phyloP scores from a whole-genome alignment of 30 jellyfish, hydroid and myxozoan genomes.

The Catostylus mosaicus region DNA sequence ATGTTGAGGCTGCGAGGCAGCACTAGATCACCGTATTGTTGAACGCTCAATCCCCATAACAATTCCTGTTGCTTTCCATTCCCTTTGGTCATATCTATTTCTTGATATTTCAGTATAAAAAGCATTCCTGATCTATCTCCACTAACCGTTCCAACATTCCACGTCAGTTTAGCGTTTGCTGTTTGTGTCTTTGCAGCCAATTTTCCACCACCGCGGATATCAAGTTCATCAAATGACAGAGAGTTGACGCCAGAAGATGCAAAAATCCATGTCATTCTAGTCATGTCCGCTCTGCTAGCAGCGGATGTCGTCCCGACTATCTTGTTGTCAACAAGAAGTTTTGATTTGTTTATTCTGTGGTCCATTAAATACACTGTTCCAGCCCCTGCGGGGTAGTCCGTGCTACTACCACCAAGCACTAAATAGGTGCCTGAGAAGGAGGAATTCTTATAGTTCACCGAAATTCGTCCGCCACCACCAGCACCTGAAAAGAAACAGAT shows the following conservation, averaged over 20 bases:
- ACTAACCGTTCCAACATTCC: slow-evolving; percentile 60
- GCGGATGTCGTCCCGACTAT: slow-evolving; percentile 15
- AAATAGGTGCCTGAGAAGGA: slow-evolving; percentile 53
- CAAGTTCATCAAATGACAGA: slow-evolving; percentile 52
- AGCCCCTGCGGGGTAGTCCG: slow-evolving; percentile 64
- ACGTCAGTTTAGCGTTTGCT: slow-evolving; percentile 40
- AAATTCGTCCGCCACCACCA: slow-evolving; percentile 77
- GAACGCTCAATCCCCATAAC: slow-evolving; percentile 67
- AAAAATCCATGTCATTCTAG: slow-evolving; percentile 64
- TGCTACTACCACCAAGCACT: slow-evolving; percentile 61
- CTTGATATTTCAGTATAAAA: slow-evolving; percentile 54
- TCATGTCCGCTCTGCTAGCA: slow-evolving; percentile 42
- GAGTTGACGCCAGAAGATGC: slow-evolving; percentile 41
- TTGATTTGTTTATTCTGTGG: slow-evolving; percentile 34
- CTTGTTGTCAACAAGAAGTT: slow-evolving; percentile 52
- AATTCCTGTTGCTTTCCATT: slow-evolving; percentile 37
- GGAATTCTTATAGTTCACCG: slow-evolving; percentile 41
- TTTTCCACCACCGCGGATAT: slow-evolving; percentile 67
- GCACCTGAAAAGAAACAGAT: slow-evolving; percentile 44
- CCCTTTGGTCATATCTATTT: slow-evolving; percentile 67
- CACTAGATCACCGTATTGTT: slow-evolving; percentile 48
- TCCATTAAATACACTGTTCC: slow-evolving; percentile 63
- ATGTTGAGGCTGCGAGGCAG: slow-evolving; percentile 45
- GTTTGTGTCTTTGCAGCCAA: slow-evolving; percentile 54
- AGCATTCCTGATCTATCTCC: slow-evolving; percentile 74